Base-by-base conservation (phyloP, 2,113 vertebrate genomes). In the Caloenas nicobarica region DNA sequence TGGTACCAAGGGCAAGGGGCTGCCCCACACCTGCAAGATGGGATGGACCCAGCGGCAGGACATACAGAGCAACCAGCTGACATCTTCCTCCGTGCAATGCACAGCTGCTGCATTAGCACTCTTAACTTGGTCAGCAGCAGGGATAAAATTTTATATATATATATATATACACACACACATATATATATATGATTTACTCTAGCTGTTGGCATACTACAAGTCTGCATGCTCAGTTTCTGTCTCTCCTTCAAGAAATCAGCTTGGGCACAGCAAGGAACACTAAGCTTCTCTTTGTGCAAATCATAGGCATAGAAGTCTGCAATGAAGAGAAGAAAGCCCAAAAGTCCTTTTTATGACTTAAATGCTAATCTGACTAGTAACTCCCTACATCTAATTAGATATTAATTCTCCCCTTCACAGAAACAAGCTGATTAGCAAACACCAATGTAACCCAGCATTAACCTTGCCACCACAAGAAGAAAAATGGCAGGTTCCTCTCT, bases 361-460 rank as follows among this genome's bases (percentile, higher is more conserved):
- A 90, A 86, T 42, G 53, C 76, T 84, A 69, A 89, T 69, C 94
- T 90, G 66, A 87, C 88, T 68, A 89, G 78, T 42, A 91, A 95
- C 50, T 76, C 40, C 38, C 46, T 68, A 38, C 18, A 91, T 82
- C 81, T 94, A 90, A 93, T 94, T 91, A 94, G 83, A 83, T 94
- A 97, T 87, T 87, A 92, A 88, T 93, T 93, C 64, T 91, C n/a
- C 46, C 83, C 73, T 85, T 93, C 89, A 81, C 65, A 66, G 83
- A 89, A 97, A 93, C 79, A 17, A 70, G 87, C 89, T 97, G 96
- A 97, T 97, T 89, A 97, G 95, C 89, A 92, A 96, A 89, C 65
- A 91, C 82, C 91, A 92, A 78, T 13, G 11, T 89, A 96, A 96
- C 97, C 97, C 90, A 96, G 95, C 95, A 97, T 96, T 97, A 97